These are phyloP conservation scores for Aplidium turbinatum DNA, from an alignment of 23 tunicate species.

Conservation along the genomic window DNA sequence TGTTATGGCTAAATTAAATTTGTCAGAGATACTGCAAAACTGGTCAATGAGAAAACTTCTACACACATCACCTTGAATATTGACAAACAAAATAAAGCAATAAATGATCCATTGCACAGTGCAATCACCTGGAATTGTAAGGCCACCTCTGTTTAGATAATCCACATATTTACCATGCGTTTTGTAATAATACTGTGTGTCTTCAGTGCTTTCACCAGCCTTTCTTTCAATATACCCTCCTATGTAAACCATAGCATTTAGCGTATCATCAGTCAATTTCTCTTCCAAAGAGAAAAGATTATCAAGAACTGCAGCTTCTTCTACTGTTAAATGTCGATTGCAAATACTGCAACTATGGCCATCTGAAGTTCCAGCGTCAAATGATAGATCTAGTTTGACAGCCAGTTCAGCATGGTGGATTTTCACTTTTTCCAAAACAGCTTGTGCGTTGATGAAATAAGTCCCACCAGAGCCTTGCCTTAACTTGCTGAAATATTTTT, in stretches of 20 bases:
- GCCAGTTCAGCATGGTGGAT: constrained; percentile 23
- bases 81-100: constrained; percentile 16
- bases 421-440: constrained; percentile 11
- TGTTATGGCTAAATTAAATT: no score
- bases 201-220: not conserved
- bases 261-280: not conserved
- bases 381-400: not conserved
- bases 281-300: not conserved
- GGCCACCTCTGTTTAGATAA: not conserved
- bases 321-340: not conserved
- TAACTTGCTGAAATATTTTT: constrained; percentile 13
- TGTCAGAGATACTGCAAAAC: not conserved
- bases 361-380: not conserved
- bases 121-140: constrained; percentile 8
- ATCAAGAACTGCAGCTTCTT: constrained; percentile 12
- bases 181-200: constrained; percentile 6
- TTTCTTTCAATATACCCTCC: constrained; percentile 19
- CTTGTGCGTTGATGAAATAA: constrained; percentile 9
- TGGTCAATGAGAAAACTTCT: not conserved
- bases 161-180: not conserved
- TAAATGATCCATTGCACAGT: constrained; percentile 9
- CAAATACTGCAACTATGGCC: not conserved
- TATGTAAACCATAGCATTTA: constrained; percentile 10
- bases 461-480: constrained; percentile 14
- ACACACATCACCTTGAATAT: not conserved